Base-by-base conservation (phyloP, 2,113 vertebrate genomes). In the Emydocephalus ijimae region DNA sequence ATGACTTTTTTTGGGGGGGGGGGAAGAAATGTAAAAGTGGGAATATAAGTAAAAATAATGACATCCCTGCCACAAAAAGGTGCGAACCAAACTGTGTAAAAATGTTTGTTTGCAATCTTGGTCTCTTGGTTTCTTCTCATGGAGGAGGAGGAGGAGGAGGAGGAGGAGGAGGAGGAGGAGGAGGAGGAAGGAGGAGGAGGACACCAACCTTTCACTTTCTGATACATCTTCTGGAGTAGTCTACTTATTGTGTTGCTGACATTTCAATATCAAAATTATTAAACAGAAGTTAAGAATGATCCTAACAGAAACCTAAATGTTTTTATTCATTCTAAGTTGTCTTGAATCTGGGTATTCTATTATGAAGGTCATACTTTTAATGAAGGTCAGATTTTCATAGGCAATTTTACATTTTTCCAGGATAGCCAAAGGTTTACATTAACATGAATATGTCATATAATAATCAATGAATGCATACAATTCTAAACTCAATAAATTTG, bases 331-430 rank as follows among this genome's bases (percentile, higher is more conserved):
- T 0, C 0, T 4, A 39, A n/a, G 9, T 88, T 74, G 69, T 0
- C 29, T 39, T 1, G 0, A 3, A 50, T 20, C 5, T 87, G 2
- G 5, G 0, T 45, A 26, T 64, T 2, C 0, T 90, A 69, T 86
- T 92, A 90, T 85, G 64, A 54, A 91, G 93, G 88, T 90, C 88
- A 90, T 90, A 26, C 29, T 45, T 85, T 92, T 86, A 90, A 86
- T 59, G 5, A 8, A 6, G 29, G 3, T 6, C 45, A 57, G 23
- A 23, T 4, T 0, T 20, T 91, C n/a, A 88, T 9, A 20, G 57
- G 5, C 0, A 92, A 55, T 64, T 4, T 86, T 7, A 12, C 0
- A 29, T 2, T 18, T 39, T 21, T 81, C 89, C 1, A 3, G 8
- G 61, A 0, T 50, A 87, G 21, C 11, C 20, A 74, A 93, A 11